Conservation (phyloP, 2,888 invertebrate species). For the Cryptophagus acutangulus region DNA sequence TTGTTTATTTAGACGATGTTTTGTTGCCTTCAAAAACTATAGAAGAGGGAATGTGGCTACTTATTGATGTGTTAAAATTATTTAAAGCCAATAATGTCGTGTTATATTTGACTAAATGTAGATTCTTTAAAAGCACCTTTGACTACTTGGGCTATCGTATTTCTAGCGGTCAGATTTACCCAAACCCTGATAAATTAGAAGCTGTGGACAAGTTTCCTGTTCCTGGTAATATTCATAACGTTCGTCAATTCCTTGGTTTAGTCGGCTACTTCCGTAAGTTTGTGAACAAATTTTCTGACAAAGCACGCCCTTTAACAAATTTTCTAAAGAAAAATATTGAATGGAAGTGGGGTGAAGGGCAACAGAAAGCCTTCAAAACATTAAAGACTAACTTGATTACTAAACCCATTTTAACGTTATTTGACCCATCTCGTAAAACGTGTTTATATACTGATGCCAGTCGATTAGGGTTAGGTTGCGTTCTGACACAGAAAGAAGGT, state of each 20-base stretch:
- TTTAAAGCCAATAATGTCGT: constrained; percentile 12
- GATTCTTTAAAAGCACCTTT: constrained; percentile 15
- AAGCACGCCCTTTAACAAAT: constrained; percentile 13
- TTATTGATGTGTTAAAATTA: constrained; percentile 12
- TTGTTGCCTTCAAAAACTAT: constrained; percentile 13
- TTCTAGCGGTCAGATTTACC: constrained; percentile 9
- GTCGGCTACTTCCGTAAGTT: constrained; percentile 14
- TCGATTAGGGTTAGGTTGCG: constrained; percentile 15
- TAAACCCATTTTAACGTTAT: constrained; percentile 14
- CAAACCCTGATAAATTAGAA: constrained; percentile 6
- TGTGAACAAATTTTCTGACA: constrained; percentile 10
- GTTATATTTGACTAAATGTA: constrained; percentile 16
- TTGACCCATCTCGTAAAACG: constrained; percentile 11
- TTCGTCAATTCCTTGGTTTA: constrained; percentile 13
- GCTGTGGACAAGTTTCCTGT: constrained; percentile 12
- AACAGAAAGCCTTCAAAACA: constrained; percentile 5
- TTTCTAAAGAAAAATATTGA: constrained; percentile 13
- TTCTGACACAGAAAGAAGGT: constrained; percentile 13
- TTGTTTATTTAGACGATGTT: constrained; percentile 18
- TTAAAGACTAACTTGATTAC: constrained; percentile 9
- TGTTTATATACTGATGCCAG: constrained; percentile 19
- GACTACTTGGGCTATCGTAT: constrained; percentile 19
- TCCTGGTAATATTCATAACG: constrained; percentile 8
- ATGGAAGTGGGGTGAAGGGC: constrained; percentile 15
- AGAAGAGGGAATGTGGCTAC: constrained; percentile 11